Percentiles rank a stretch among this genome's conserved stretches.
These are phyloP conservation scores for Muschampia plurimacula DNA, from an alignment of 2,888 invertebrate species.

Conservation along the genomic window DNA sequence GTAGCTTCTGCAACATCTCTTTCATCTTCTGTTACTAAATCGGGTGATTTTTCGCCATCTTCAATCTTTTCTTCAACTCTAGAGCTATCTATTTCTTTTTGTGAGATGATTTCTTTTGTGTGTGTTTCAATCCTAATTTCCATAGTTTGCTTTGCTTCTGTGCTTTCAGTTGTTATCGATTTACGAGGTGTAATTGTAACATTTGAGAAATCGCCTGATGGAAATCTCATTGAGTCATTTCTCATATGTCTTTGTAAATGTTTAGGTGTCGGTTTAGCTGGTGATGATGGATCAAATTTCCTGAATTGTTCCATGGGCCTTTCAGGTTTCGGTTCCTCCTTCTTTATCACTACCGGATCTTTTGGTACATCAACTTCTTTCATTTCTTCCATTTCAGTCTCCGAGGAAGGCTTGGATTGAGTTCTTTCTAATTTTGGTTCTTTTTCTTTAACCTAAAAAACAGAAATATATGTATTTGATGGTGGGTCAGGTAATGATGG, in stretches of 20 bases:
- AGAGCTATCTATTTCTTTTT: constrained; percentile 77
- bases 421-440: constrained; percentile 73
- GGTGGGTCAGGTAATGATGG: neutral
- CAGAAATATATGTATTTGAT: neutral
- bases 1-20: constrained; percentile 82
- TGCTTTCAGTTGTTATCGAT: constrained; percentile 78
- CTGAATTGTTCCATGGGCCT: constrained; percentile 73
- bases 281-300: constrained; percentile 78
- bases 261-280: constrained; percentile 81
- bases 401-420: constrained; percentile 75
- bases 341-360: constrained; percentile 59
- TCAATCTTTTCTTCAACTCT: constrained; percentile 85
- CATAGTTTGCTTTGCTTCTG: constrained; percentile 61
- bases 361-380: constrained; percentile 56
- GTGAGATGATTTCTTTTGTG: constrained; percentile 72
- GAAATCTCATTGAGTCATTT: constrained; percentile 83
- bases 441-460: constrained; percentile 66
- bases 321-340: constrained; percentile 70
- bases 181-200: constrained; percentile 80
- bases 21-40: constrained; percentile 72
- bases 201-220: constrained; percentile 82
- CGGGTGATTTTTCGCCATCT: constrained; percentile 76
- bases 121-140: constrained; percentile 66
- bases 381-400: constrained; percentile 68
- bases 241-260: constrained; percentile 83